A percentile compares a stretch with the other conserved stretches of the same genome.
phyloP scores from a whole-genome alignment of 2,888 invertebrate genomes.

The Ceriagrion tenellum region DNA sequence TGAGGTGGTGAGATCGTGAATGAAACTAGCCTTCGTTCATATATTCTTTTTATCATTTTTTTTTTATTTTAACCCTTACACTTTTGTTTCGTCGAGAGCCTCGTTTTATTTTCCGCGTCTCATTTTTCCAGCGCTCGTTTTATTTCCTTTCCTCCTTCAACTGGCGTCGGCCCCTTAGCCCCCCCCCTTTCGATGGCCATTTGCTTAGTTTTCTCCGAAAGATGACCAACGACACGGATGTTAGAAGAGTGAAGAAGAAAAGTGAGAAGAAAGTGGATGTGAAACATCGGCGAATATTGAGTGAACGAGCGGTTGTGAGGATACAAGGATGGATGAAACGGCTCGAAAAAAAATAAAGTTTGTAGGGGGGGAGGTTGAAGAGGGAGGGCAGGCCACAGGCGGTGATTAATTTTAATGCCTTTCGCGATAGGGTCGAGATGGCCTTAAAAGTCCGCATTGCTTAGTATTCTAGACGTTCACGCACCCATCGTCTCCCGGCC shows the following conservation, averaged over 20 bases:
- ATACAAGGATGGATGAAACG: background rate
- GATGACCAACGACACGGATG: background rate
- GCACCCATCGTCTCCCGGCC: background rate
- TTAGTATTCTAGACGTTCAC: constrained; percentile 10
- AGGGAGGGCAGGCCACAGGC: background rate
- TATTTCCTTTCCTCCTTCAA: background rate
- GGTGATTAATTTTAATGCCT: constrained; percentile 62
- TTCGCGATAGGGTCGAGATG: background rate
- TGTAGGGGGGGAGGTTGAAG: background rate
- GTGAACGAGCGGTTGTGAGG: background rate
- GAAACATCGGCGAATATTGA: background rate
- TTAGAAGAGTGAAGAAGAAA: background rate
- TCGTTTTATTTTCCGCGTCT: constrained; percentile 21
- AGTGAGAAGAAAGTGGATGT: background rate
- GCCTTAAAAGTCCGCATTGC: constrained; percentile 25
- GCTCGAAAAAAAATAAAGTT: background rate
- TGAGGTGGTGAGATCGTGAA: constrained; percentile 66
- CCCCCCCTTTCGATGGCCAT: background rate
- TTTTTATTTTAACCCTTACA: background rate
- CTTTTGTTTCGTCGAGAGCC: constrained; percentile 18
- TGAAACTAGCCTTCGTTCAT: constrained; percentile 63
- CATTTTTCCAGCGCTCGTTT: constrained; percentile 16
- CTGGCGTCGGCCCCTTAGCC: background rate
- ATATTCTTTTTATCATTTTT: background rate
- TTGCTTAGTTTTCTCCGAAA: background rate